Evolutionary conservation across 2,888 invertebrate species (phyloP), one percentile per base, ranked within the genome.

Genomic region (Eristalinus sepulchralis): DNA sequence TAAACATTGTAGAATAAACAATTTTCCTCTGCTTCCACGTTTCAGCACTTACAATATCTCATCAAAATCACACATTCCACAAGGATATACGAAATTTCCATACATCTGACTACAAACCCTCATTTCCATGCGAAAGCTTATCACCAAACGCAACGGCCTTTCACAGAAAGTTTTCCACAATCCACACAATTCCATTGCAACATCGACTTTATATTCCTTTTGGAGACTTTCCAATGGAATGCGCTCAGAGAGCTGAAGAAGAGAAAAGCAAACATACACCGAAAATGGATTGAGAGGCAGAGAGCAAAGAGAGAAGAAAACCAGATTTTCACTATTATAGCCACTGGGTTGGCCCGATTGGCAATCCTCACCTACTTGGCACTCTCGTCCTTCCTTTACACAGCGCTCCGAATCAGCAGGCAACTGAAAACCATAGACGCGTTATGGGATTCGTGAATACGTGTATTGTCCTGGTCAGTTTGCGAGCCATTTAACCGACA

Each of bases 381-480:
- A 85, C 81, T 77, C 77, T 73, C 68, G 72, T 62, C 76, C 72
- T 80, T 80, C 47, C 80, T 68, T 39, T 22, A 62, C 71, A 59
- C 82, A 36, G 31, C 53, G 66, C 64, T 82, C 63, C 57, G 72
- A 57, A 62, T 36, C 77, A 53, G 33, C 53, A 70, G 63, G 62
- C 55, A 67, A 20, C 53, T 27, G 57, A 72, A 70, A 81, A 57
- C 77, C 72, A 72, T 81, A 77, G 76, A 77, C 85, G 64, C 63
- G 64, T 60, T 64, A 75, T 81, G 77, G 63, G 67, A 68, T 57
- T 72, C 77, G 55, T 72, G 72, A 68, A 77, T 77, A 73, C 68
- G 77, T 73, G 63, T 85, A 85, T 81, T 85, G 85, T 85, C 85
- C 72, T 85, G 85, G 85, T 85, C 85, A 85, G 81, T 81, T 85